phyloP scores from a whole-genome alignment of 2,113 vertebrate species.

The Sclerurus mexicanus region DNA sequence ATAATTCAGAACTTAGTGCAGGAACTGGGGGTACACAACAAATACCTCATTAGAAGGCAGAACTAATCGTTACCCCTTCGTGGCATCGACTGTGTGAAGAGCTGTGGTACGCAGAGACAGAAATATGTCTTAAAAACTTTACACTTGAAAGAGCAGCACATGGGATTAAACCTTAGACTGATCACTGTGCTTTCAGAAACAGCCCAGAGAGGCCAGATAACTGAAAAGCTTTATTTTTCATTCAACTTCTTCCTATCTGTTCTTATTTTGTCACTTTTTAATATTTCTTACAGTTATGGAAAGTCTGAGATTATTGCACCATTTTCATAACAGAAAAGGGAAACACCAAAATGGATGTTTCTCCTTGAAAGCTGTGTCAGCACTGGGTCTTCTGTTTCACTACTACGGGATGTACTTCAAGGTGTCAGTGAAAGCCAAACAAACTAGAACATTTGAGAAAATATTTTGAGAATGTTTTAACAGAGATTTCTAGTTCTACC shows the following conservation, averaged over 20 bases:
- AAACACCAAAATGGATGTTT: background rate
- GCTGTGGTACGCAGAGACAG: background rate
- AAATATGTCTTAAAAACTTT: background rate
- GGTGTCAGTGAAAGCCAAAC: background rate
- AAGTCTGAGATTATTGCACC: background rate
- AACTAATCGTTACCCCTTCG: background rate
- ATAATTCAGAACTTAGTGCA: background rate
- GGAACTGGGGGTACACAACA: background rate
- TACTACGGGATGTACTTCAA: background rate
- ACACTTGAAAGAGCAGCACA: background rate
- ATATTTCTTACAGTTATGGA: background rate
- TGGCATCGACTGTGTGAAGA: background rate
- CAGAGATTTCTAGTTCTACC: background rate
- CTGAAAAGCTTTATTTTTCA: background rate
- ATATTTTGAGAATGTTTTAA: background rate
- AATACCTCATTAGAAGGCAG: background rate
- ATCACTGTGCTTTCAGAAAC: background rate
- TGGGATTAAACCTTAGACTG: background rate
- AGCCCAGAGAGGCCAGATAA: background rate
- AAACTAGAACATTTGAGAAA: background rate
- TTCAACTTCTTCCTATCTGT: background rate
- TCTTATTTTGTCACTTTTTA: background rate
- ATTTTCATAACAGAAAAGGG: background rate
- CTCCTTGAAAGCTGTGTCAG: background rate
- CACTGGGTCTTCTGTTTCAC: background rate